Evolutionary conservation across 1,140 invertebrate genomes (phyloP).

Genomic region (Drosophila orena): DNA sequence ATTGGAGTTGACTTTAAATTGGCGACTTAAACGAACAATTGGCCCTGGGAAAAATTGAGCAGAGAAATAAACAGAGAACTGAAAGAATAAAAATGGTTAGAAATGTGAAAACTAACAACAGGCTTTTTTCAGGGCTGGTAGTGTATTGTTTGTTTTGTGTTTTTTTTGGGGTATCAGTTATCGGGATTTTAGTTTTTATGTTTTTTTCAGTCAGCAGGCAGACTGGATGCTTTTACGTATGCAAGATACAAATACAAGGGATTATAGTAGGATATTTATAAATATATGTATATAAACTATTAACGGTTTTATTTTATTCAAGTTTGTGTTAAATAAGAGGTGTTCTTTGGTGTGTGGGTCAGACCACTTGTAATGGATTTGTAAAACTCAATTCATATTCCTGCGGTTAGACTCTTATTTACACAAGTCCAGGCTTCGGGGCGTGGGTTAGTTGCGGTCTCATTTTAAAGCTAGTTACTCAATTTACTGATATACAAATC

Average conservation of each 20-base stretch:
- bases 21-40: slow-evolving; percentile 53
- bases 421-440: slow-evolving; percentile 28
- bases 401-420: slow-evolving; percentile 26
- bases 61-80: slow-evolving; percentile 22
- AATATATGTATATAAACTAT: slow-evolving; percentile 6
- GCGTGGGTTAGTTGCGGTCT: background rate
- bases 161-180: slow-evolving; percentile 5
- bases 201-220: slow-evolving; percentile 39
- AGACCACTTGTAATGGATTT: slow-evolving; percentile 19
- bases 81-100: slow-evolving; percentile 2
- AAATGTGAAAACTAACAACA: slow-evolving; percentile 53
- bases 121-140: slow-evolving; percentile 22
- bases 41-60: slow-evolving; percentile 26
- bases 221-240: slow-evolving; percentile 50
- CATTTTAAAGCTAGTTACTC: slow-evolving; percentile 12
- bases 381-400: slow-evolving; percentile 19
- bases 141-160: slow-evolving; percentile 27
- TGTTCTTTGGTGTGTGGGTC: slow-evolving; percentile 9
- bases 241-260: slow-evolving; percentile 47
- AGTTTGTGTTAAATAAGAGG: slow-evolving; percentile 9
- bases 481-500: slow-evolving; percentile 25
- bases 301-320: slow-evolving; percentile 4
- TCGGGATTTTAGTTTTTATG: slow-evolving; percentile 1
- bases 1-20: slow-evolving; percentile 60
- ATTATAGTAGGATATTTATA: slow-evolving; percentile 50